A percentile compares a stretch with the other conserved stretches of the same genome.
Conservation (phyloP, 2,888 invertebrate species). For the Drosophila flavopinicola region DNA sequence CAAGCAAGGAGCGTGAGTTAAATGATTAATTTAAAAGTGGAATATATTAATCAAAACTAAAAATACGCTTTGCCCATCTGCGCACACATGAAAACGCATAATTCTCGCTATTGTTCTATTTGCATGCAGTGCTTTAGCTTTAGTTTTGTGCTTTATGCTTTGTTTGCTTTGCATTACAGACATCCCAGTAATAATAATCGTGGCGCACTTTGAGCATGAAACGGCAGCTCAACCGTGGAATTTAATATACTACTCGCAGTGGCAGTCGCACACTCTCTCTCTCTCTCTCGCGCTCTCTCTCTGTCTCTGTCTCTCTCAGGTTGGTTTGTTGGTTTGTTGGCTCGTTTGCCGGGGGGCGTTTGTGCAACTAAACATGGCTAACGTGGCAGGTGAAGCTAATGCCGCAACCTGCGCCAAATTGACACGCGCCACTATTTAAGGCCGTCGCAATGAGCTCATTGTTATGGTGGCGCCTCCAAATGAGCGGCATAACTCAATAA, state of each 20-base stretch:
- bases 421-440: slow-evolving; percentile 79
- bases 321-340: too few relatives aligned
- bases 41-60: background rate
- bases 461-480: slow-evolving; percentile 71
- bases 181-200: slow-evolving; percentile 12
- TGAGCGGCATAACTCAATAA: slow-evolving; percentile 80
- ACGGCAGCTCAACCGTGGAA: slow-evolving; percentile 29
- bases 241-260: slow-evolving; percentile 44
- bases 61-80: background rate
- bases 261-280: background rate
- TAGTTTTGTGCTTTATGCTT: too few relatives aligned
- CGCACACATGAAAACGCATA: background rate
- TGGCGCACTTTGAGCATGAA: slow-evolving; percentile 5
- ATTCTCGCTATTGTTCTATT: background rate
- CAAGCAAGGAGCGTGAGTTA: background rate
- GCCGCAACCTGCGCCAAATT: slow-evolving; percentile 66
- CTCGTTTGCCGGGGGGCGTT: slow-evolving; percentile 1
- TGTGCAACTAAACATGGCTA: slow-evolving; percentile 12
- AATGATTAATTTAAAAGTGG: background rate
- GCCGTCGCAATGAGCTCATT: slow-evolving; percentile 71
- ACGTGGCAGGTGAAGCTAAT: slow-evolving; percentile 43
- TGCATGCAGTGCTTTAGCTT: slow-evolving; percentile 4
- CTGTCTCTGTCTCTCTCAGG: background rate
- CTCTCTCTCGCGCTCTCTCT: background rate
- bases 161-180: slow-evolving; percentile 14